Evolutionary conservation across 1,140 invertebrate species (phyloP).

Genomic region (Drosophila nebulosa): DNA sequence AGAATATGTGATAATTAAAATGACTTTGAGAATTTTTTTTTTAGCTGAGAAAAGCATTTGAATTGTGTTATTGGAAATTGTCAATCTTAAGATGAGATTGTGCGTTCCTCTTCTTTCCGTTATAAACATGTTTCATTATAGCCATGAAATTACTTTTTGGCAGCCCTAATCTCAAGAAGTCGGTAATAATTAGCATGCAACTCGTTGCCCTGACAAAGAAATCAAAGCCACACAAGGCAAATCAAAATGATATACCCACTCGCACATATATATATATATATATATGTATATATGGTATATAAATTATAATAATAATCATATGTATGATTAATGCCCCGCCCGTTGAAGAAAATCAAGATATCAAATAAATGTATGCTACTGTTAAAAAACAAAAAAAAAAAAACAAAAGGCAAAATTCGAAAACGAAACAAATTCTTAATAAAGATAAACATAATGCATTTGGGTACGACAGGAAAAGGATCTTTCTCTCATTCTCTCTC

Average conservation of each 20-base stretch:
- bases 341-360: constrained; percentile 74
- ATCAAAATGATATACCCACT: constrained; percentile 60
- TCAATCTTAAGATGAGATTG: background rate
- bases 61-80: background rate
- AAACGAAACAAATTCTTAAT: constrained; percentile 57
- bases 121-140: background rate
- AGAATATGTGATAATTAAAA: no score
- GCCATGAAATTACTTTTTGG: background rate
- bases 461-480: constrained; percentile 55
- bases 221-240: constrained; percentile 68
- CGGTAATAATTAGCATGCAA: constrained; percentile 66
- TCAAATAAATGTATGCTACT: constrained; percentile 68
- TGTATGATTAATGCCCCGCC: constrained; percentile 64
- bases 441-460: constrained; percentile 57
- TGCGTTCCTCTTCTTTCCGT: background rate
- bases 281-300: no score
- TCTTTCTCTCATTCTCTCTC: constrained; percentile 30
- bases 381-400: constrained; percentile 26
- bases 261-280: constrained; percentile 18
- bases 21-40: no score
- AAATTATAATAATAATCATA: constrained; percentile 14
- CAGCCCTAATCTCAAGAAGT: background rate
- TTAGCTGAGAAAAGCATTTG: background rate
- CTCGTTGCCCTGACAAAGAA: constrained; percentile 59
- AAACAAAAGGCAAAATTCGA: background rate